Evolutionary conservation across 2,888 invertebrate genomes (phyloP), one percentile per base, ranked within the genome.

Genomic region (Cordilura impudica): DNA sequence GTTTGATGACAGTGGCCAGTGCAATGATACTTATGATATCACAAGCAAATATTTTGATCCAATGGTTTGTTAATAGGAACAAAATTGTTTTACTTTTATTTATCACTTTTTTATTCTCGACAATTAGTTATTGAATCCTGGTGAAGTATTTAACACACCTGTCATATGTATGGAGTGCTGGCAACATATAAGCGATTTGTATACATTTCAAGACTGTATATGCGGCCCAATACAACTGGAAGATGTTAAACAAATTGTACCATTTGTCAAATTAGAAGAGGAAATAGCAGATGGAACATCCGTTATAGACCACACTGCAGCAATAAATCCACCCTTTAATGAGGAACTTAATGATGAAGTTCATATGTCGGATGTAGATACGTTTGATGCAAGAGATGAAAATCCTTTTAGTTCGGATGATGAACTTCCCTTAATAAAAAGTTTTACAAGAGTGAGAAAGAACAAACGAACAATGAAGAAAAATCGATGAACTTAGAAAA

Each of bases 271-370:
- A 83, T 90, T 97, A 85, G 96, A 97, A 87, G 96, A 97, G 96
- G 96, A 97, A 87, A 96, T 97, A 89, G 96, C 95, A 0, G 97
- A 49, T 21, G 39, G 51, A 49, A 10, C 54, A 14, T 4, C 18
- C 14, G 14, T 39, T 12, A n/a, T 35, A 26, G 14, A 39, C 18
- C 19, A 49, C 3, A 6, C 96, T 96, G 90, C 96, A 90, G 96
- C 97, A 91, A 96, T 96, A 19, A 97, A 96, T 73, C 96, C 96
- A 61, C 35, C 45, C 19, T n/a, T 47, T 47, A 58, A 53, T 63
- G 78, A 74, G 47, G 66, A 69, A 21, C 31, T 45, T 39, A 78
- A 49, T 53, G 43, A 67, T 61, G 77, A 73, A 60, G 43, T 73
- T 35, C 67, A 81, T 65, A 63, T 69, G 60, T 75, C 78, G 54